Conservation (phyloP, 2,113 vertebrate genomes). For the Raja brachyura region DNA sequence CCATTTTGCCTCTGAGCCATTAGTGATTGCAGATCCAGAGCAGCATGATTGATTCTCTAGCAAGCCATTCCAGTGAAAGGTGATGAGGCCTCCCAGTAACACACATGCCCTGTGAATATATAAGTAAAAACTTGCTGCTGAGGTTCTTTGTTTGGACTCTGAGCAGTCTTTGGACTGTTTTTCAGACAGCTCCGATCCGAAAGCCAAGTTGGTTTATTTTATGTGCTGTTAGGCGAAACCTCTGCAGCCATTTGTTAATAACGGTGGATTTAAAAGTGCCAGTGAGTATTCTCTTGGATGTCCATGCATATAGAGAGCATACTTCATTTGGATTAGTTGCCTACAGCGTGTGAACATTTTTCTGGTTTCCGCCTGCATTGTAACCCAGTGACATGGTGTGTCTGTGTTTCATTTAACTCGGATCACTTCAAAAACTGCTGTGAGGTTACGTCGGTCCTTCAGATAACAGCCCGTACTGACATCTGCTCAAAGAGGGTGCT, state of each 20-base stretch:
- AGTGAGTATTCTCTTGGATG: no score
- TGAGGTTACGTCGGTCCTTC: neutral
- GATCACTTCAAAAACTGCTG: neutral
- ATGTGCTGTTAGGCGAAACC: neutral
- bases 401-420: slow-evolving; percentile 9
- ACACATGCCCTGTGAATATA: no score
- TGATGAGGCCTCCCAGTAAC: no score
- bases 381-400: neutral
- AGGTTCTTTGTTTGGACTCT: neutral
- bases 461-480: neutral
- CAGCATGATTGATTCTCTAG: no score
- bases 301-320: neutral
- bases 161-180: neutral
- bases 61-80: no score
- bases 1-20: no score
- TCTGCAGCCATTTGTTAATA: neutral
- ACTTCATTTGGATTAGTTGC: neutral
- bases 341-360: neutral
- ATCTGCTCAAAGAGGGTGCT: neutral
- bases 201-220: neutral
- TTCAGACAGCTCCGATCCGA: neutral
- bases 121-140: no score
- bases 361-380: neutral
- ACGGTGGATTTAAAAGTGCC: neutral
- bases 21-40: no score